Evolutionary conservation across 2,797 vertebrate genomes (phyloP).

Genomic region (Macrochelys suwanniensis): DNA sequence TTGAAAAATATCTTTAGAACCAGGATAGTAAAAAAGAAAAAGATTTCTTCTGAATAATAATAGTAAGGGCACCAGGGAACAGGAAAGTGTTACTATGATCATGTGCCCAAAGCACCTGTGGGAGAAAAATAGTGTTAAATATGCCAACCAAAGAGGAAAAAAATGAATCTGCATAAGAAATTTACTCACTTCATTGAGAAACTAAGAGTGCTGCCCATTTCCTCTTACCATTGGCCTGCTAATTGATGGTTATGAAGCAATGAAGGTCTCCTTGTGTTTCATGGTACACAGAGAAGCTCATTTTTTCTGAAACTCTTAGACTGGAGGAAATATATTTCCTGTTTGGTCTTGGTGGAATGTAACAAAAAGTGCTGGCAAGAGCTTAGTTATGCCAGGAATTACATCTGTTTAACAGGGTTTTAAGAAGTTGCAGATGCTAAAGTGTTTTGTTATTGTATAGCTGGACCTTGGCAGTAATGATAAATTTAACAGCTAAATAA

Average conservation of each 20-base stretch:
- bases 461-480: not conserved
- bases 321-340: conserved; percentile 57
- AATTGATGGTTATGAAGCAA: conserved; percentile 27
- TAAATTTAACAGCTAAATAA: conserved; percentile 44
- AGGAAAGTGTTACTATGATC: not conserved
- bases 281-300: conserved; percentile 3
- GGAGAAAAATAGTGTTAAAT: not conserved
- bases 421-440: conserved; percentile 38
- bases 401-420: conserved; percentile 25
- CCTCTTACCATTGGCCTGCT: not conserved
- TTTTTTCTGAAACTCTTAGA: conserved; percentile 47
- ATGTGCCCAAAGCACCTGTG: not conserved
- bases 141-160: not conserved
- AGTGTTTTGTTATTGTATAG: conserved; percentile 12
- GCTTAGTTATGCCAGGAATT: conserved; percentile 47
- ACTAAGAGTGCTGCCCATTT: not conserved
- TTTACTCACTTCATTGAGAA: not conserved
- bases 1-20: not conserved
- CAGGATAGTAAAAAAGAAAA: not conserved
- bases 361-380: conserved; percentile 47
- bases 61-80: not conserved
- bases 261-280: conserved; percentile 45
- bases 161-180: not conserved
- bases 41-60: not conserved
- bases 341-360: conserved; percentile 44